Base-by-base conservation (phyloP, 2,113 vertebrate species). In the Notiomystis cincta region DNA sequence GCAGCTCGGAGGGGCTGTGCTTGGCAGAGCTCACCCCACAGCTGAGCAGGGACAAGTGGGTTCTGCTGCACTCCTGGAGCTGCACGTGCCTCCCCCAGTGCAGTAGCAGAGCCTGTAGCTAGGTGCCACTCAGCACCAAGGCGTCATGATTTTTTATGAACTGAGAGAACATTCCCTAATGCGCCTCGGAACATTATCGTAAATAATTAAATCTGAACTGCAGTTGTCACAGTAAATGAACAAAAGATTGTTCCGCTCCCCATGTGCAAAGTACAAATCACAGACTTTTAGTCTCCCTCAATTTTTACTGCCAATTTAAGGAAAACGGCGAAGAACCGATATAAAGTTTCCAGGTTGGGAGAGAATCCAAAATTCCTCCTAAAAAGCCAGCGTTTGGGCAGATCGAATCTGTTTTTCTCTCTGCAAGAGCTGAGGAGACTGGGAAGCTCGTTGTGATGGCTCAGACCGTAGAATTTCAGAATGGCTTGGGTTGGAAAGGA, bases 171-270 rank as follows among this genome's bases (percentile, higher is more conserved):
- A 19, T 93, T 94, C 95, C 89, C 91, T 95, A 72, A 93, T 82
- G 87, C 1, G 45, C 87, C 82, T 89, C 3, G 89, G 96, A 95
- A 91, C 94, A 95, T 93, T 91, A 96, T 92, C 57, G 69, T 95
- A 96, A 96, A 96, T 97, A 96, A 96, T 96, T 95, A 96, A 95
- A 91, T 91, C 94, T 38, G 85, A 97, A 82, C 94, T 69, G 92
- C 90, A 57, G 94, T 95, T 95, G 95, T 96, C 96, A 94, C 93
- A 95, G 94, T 89, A 96, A 97, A 94, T 91, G 95, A 96, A 94
- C 94, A 96, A 94, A 96, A 96, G 91, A 95, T 95, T 94, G 93
- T 93, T 96, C 94, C 18, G 33, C 94, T 96, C 92, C 93, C 89
- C 91, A 82, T 91, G 91, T 94, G 94, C 91, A 82, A 96, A 93